Evolutionary conservation across 2,113 vertebrate species (phyloP), one percentile per base, ranked within the genome.

Genomic region (Dicrurus megarhynchus): DNA sequence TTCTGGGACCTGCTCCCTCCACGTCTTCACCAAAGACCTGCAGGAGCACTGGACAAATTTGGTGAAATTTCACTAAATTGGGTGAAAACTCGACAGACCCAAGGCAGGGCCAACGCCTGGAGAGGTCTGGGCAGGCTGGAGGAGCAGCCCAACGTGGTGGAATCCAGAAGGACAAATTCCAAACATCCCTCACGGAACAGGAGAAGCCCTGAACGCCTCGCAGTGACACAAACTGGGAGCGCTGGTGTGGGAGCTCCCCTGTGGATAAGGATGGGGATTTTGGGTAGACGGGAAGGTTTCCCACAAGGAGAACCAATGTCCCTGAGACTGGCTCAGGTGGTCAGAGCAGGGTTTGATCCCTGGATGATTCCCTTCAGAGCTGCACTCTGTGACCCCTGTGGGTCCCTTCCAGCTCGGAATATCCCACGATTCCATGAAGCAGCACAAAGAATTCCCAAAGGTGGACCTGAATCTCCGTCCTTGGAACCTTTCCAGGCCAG

Each of bases 371-470:
- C 69, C n/a, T 12, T 7, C 16, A 7, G 19, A 20, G 20, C 3
- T 30, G 50, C 10, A n/a, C 23, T 46, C 64, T 42, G 13, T 1
- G 16, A 33, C 11, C 15, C 23, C 9, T 3, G 17, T 5, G 17
- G 17, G 7, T 6, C 39, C 57, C 30, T 65, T 6, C 83, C 70
- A n/a, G 5, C 42, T 11, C 35, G 9, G 35, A 57, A n/a, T 0
- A 35, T 9, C n/a, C 49, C 2, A 0, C 1, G 4, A n/a, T 30
- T 56, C 70, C 70, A 24, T 0, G 3, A 13, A 17, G 37, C 13
- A 77, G 50, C 47, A 49, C 27, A 10, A 73, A 7, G 10, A 52
- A 37, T 1, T 33, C 37, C 13, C 44, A 56, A 10, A 90, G 35
- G 33, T 35, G n/a, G 35, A 28, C 16, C 27, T 6, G 3, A 44